A percentile compares a stretch with the other conserved stretches of the same genome.
phyloP scores from a whole-genome alignment of 2,888 invertebrate species.

The Tenodera sinensis region DNA sequence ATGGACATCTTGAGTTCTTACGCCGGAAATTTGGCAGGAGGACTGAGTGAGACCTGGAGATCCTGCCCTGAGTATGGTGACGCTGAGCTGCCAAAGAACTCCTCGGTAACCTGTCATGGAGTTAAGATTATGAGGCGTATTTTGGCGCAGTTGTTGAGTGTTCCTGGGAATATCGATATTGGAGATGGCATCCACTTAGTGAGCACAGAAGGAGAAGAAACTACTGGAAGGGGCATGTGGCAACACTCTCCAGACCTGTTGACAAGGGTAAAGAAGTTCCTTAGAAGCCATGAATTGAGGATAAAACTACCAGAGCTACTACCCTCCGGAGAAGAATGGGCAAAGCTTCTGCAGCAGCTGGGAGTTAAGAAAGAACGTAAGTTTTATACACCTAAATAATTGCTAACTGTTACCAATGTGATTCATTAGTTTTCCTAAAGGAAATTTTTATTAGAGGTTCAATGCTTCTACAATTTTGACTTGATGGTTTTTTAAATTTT shows the following conservation, averaged over 20 bases:
- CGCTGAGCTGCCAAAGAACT: conserved; percentile 38
- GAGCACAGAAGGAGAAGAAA: conserved; percentile 43
- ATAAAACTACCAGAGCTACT: conserved; percentile 67
- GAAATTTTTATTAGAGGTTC: no score
- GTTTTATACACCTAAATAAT: conserved; percentile 36
- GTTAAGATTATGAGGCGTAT: conserved; percentile 50
- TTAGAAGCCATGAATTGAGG: conserved; percentile 68
- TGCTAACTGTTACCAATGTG: no score
- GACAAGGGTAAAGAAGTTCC: conserved; percentile 60
- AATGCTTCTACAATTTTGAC: no score
- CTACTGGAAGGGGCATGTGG: conserved; percentile 38
- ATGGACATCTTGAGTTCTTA: neutral
- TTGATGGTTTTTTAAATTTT: no score
- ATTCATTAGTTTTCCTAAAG: no score
- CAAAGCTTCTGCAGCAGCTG: conserved; percentile 46
- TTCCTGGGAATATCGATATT: conserved; percentile 46
- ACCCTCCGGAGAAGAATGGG: conserved; percentile 55
- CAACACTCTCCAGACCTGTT: conserved; percentile 48
- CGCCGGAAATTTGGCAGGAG: neutral
- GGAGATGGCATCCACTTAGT: conserved; percentile 63
- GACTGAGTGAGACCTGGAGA: conserved; percentile 7
- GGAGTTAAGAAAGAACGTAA: conserved; percentile 48
- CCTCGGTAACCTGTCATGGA: conserved; percentile 50
- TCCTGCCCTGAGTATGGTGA: conserved; percentile 32
- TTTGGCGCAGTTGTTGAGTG: conserved; percentile 54